phyloP scores from a whole-genome alignment of 2,888 invertebrate species.

The Enchytraeus crypticus region DNA sequence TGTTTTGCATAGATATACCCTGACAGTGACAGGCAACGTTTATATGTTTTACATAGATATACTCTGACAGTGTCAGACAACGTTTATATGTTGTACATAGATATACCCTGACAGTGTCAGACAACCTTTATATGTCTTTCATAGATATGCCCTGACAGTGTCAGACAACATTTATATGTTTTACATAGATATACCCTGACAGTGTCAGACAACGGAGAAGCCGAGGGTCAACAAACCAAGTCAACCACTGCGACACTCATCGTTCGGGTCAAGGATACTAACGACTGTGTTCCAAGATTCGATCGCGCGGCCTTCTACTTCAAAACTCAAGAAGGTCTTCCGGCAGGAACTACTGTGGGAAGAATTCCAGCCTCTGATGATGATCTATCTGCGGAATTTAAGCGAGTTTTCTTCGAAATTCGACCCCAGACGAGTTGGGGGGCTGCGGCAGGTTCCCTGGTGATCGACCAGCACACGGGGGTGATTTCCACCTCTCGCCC shows the following conservation, averaged over 20 bases:
- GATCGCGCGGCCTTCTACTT: slow-evolving; percentile 63
- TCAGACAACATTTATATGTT: slow-evolving; percentile 74
- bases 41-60: too few species aligned
- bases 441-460: slow-evolving; percentile 5
- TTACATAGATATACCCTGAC: too few species aligned
- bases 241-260: slow-evolving; percentile 59
- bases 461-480: slow-evolving; percentile 68
- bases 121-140: too few species aligned
- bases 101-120: too few species aligned
- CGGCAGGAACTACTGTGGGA: slow-evolving; percentile 58
- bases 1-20: too few species aligned
- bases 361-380: slow-evolving; percentile 77
- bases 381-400: slow-evolving; percentile 51
- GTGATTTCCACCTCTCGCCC: slow-evolving; percentile 68
- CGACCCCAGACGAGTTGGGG: too few species aligned
- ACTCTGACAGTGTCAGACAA: too few species aligned
- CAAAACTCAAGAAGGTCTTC: slow-evolving; percentile 71
- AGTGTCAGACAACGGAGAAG: slow-evolving; percentile 77
- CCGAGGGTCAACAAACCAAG: too few species aligned
- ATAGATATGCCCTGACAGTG: too few species aligned
- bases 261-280: slow-evolving; percentile 78
- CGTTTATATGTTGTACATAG: too few species aligned
- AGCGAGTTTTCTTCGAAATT: slow-evolving; percentile 16
- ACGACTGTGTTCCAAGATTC: slow-evolving; percentile 90
- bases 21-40: too few species aligned